Percentiles rank a stretch among this genome's conserved stretches.
These are phyloP conservation scores for Erpobdella octoculata DNA, from an alignment of 2,888 invertebrate genomes.

Conservation along the genomic window DNA sequence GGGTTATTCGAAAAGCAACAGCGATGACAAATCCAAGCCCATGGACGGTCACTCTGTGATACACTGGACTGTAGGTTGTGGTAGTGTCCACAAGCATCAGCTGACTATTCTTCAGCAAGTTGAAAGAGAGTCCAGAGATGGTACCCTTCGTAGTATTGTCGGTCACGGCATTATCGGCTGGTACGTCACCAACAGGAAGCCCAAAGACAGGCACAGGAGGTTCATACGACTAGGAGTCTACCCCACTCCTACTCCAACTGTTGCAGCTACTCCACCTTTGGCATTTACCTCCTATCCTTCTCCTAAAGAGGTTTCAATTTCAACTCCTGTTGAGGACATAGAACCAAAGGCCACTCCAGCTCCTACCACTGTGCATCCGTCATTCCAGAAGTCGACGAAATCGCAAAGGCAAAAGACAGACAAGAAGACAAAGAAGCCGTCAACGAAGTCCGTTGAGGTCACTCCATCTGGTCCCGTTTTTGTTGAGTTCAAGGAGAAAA, in stretches of 20 bases:
- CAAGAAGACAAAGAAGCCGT: not conserved
- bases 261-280: not conserved
- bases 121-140: constrained; percentile 12
- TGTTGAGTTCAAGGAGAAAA: not conserved
- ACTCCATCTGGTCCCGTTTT: not conserved
- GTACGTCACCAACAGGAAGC: constrained; percentile 23
- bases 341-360: not conserved
- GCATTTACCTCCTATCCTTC: not conserved
- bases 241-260: constrained; percentile 18
- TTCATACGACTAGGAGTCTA: not conserved
- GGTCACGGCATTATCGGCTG: constrained; percentile 7
- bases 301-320: not conserved
- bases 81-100: constrained; percentile 18
- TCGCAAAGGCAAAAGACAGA: not conserved
- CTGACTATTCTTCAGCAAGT: constrained; percentile 8
- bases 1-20: not conserved
- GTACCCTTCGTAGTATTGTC: not conserved
- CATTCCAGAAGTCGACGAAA: not conserved
- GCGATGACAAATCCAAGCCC: not conserved
- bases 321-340: not conserved
- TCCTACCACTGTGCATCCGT: not conserved
- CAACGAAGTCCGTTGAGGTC: not conserved
- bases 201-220: constrained; percentile 10
- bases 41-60: not conserved
- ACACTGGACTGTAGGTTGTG: constrained; percentile 21